A percentile compares a stretch with the other conserved stretches of the same genome.
phyloP scores from a whole-genome alignment of 2,888 invertebrate genomes.

The Drosophila meridionalis region DNA sequence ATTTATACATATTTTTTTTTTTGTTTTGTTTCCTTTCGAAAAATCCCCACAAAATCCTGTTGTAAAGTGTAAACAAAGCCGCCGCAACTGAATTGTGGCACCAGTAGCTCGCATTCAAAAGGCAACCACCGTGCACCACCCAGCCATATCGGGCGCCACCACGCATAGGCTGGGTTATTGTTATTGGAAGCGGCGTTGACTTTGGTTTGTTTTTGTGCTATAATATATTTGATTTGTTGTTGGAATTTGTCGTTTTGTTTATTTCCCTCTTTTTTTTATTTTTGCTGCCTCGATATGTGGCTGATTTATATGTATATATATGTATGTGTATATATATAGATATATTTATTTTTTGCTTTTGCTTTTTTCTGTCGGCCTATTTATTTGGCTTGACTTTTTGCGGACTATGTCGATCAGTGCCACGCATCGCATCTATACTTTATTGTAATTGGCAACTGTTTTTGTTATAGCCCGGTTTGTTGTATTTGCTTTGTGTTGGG shows the following conservation, averaged over 20 bases:
- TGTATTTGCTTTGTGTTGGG: slow-evolving; percentile 13
- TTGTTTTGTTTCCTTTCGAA: neutral
- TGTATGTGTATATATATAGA: neutral
- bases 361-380: slow-evolving; percentile 39
- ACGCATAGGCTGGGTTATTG: slow-evolving; percentile 51
- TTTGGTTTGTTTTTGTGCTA: slow-evolving; percentile 78
- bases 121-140: slow-evolving; percentile 12
- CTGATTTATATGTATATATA: neutral
- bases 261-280: slow-evolving; percentile 9
- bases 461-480: slow-evolving; percentile 12
- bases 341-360: neutral
- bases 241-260: slow-evolving; percentile 55
- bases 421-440: slow-evolving; percentile 35
- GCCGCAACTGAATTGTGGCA: slow-evolving; percentile 72
- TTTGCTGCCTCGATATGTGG: slow-evolving; percentile 6
- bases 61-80: slow-evolving; percentile 80
- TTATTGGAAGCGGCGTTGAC: slow-evolving; percentile 74
- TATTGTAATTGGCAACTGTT: slow-evolving; percentile 58
- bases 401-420: slow-evolving; percentile 63
- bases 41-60: slow-evolving; percentile 52
- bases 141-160: neutral
- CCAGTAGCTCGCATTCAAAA: slow-evolving; percentile 52
- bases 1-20: slow-evolving; percentile 4
- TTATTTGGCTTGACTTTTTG: slow-evolving; percentile 72
- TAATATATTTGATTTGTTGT: slow-evolving; percentile 81